Evolutionary conservation across 2,888 invertebrate species (phyloP).

Genomic region (Scaptomyza caliginosa): DNA sequence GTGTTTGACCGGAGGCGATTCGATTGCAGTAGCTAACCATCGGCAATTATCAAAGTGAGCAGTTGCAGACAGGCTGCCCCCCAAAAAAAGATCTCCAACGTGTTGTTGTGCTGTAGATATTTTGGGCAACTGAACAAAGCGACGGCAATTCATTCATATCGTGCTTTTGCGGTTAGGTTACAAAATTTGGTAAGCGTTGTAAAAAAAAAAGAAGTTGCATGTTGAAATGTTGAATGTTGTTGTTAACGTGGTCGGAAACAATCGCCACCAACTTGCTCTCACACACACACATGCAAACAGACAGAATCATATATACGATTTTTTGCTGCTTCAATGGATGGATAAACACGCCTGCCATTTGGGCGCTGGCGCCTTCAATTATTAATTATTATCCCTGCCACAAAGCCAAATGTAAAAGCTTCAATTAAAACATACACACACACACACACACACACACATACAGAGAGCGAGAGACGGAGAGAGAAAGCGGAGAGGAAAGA

Average conservation of each 20-base stretch:
- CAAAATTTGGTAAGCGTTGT: slow-evolving; percentile 33
- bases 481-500: too few relatives aligned
- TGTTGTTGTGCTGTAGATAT: slow-evolving; percentile 8
- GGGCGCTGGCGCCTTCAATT: slow-evolving; percentile 57
- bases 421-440: slow-evolving; percentile 63
- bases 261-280: slow-evolving; percentile 1
- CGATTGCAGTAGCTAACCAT: slow-evolving; percentile 6
- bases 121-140: slow-evolving; percentile 1
- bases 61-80: too few relatives aligned
- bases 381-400: slow-evolving; percentile 69
- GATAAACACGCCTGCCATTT: slow-evolving; percentile 56
- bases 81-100: slow-evolving; percentile 5
- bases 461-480: background rate
- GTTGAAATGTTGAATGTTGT: slow-evolving; percentile 12
- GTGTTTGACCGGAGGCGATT: slow-evolving; percentile 13
- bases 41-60: slow-evolving; percentile 21
- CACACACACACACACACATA: slow-evolving; percentile 17
- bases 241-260: slow-evolving; percentile 33
- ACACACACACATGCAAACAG: slow-evolving; percentile 1
- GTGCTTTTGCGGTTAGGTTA: slow-evolving; percentile 50
- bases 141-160: slow-evolving; percentile 35
- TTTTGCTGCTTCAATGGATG: slow-evolving; percentile 24
- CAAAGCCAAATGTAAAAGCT: slow-evolving; percentile 77
- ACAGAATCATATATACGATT: background rate
- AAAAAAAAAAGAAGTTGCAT: slow-evolving; percentile 18